Evolutionary conservation across 2,888 invertebrate species (phyloP).

Genomic region (Lathronympha strigana): DNA sequence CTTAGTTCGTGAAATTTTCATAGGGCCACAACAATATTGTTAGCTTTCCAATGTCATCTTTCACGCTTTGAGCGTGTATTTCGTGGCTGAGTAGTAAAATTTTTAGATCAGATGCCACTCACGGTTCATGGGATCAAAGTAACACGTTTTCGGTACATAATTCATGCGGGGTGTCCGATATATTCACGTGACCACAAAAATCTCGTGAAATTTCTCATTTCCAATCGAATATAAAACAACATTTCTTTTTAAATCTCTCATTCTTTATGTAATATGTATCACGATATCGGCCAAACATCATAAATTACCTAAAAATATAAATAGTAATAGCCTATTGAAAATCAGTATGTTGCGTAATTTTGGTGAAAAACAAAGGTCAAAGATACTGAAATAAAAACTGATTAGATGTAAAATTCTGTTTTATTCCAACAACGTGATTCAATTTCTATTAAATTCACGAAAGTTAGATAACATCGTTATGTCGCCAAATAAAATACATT

Average conservation of each 20-base stretch:
- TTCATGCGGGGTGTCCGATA: no score
- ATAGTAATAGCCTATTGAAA: conserved; percentile 34
- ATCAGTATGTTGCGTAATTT: conserved; percentile 35
- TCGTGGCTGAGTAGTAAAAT: no score
- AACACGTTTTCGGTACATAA: conserved; percentile 32
- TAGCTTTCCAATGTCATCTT: no score
- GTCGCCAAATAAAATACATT: conserved; percentile 25
- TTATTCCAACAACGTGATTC: conserved; percentile 35
- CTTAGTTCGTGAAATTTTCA: no score
- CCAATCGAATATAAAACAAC: conserved; percentile 22
- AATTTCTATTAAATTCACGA: conserved; percentile 31
- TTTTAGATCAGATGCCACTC: background rate
- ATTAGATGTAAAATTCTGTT: conserved; percentile 31
- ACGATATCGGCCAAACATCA: background rate
- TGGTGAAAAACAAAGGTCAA: conserved; percentile 32
- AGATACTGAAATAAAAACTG: conserved; percentile 27
- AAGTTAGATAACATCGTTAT: conserved; percentile 37
- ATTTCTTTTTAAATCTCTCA: conserved; percentile 28
- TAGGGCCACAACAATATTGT: no score
- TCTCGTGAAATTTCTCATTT: conserved; percentile 32
- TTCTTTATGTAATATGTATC: conserved; percentile 28
- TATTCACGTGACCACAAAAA: conserved; percentile 26
- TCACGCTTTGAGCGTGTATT: no score
- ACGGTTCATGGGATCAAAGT: background rate
- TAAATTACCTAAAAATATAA: conserved; percentile 20